phyloP scores from a whole-genome alignment of 2,113 vertebrate genomes.

The Sclerurus mexicanus region DNA sequence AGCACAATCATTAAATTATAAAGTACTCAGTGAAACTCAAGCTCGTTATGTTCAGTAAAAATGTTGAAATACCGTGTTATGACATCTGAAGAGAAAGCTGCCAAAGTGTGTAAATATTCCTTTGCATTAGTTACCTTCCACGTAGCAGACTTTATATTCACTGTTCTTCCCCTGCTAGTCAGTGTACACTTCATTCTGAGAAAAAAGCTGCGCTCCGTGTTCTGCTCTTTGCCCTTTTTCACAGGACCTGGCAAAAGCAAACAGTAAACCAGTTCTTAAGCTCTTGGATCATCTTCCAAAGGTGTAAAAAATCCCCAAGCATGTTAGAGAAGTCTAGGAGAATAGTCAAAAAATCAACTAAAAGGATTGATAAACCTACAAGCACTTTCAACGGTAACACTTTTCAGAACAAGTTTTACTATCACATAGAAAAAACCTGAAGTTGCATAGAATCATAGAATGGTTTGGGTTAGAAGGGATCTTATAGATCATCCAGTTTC shows the following conservation, averaged over 20 bases:
- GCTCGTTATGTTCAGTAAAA: not conserved
- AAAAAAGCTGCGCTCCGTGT: constrained; percentile 91
- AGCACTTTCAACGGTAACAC: not conserved
- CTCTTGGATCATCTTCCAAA: not conserved
- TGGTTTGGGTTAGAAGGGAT: not conserved
- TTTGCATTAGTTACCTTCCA: constrained; percentile 87
- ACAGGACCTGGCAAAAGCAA: constrained; percentile 79
- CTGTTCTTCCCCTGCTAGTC: constrained; percentile 93
- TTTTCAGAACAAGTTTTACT: not conserved
- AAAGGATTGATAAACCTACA: not conserved
- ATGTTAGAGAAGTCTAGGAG: not conserved
- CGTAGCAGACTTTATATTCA: constrained; percentile 97
- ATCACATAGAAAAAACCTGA: not conserved
- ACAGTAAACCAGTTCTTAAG: constrained; percentile 14
- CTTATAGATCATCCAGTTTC: fast-evolving
- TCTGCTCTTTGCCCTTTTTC: constrained; percentile 91
- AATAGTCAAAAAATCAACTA: not conserved
- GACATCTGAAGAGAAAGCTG: constrained; percentile 31
- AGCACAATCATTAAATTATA: not conserved
- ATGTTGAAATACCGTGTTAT: constrained; percentile 4
- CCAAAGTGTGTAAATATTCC: not conserved
- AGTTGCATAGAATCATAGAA: not conserved
- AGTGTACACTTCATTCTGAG: constrained; percentile 98
- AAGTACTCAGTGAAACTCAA: not conserved
- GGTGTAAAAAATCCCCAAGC: not conserved